These are phyloP conservation scores for Opisthocomus hoazin DNA, from an alignment of 2,113 vertebrate genomes.

Conservation along the genomic window DNA sequence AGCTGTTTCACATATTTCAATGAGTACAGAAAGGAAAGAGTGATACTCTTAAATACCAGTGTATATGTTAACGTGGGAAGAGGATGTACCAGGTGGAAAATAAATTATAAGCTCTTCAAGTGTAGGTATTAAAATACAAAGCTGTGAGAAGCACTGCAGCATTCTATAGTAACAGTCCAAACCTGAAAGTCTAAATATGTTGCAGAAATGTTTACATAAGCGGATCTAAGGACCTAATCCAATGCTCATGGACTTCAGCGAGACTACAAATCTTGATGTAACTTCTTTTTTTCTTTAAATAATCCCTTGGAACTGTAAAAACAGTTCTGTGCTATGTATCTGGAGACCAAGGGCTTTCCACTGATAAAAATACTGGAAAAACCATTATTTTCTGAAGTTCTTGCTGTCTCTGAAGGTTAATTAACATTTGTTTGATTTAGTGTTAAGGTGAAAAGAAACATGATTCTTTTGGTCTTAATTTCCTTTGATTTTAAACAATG, in stretches of 20 bases:
- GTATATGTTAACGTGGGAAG: background rate
- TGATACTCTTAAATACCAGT: background rate
- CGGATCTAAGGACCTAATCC: constrained; percentile 28
- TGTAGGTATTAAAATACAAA: background rate
- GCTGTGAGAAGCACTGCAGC: background rate
- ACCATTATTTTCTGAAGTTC: background rate
- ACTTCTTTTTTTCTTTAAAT: background rate
- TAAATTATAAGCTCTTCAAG: background rate
- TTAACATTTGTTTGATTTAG: background rate
- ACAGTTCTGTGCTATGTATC: background rate
- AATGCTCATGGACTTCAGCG: background rate
- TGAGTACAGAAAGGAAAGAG: background rate
- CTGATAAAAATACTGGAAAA: background rate
- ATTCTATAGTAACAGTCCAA: constrained; percentile 16
- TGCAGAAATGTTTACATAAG: constrained; percentile 40
- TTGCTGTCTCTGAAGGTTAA: background rate
- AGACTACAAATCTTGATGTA: constrained; percentile 14
- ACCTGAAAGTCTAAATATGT: constrained; percentile 6
- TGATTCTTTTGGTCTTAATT: background rate
- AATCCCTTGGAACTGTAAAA: constrained; percentile 4
- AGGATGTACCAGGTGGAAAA: background rate
- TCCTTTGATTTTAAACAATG: background rate
- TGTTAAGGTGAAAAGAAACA: background rate
- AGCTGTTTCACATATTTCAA: background rate
- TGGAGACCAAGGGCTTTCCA: background rate